A percentile compares a stretch with the other conserved stretches of the same genome.
phyloP scores from a whole-genome alignment of 2,888 invertebrate species.

The Ophion obscuratus region DNA sequence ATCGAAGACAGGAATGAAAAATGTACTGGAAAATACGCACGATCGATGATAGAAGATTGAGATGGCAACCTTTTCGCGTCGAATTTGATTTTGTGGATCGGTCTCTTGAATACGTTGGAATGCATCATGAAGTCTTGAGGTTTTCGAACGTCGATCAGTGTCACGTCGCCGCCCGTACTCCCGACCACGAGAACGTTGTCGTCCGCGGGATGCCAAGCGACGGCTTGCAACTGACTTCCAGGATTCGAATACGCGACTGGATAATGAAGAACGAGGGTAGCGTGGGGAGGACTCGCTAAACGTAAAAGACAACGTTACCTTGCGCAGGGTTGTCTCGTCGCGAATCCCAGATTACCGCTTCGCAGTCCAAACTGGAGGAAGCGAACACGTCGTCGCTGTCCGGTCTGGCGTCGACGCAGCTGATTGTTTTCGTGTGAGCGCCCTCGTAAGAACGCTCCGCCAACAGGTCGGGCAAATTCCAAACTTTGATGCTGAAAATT shows the following conservation, averaged over 20 bases:
- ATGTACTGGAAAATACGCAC: not conserved
- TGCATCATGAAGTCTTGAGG: slow-evolving; percentile 79
- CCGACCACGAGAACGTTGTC: slow-evolving; percentile 85
- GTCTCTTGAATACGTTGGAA: slow-evolving; percentile 78
- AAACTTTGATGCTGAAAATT: slow-evolving; percentile 83
- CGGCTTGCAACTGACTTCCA: slow-evolving; percentile 82
- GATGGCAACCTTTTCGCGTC: slow-evolving; percentile 76
- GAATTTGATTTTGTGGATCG: slow-evolving; percentile 83
- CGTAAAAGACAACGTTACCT: slow-evolving; percentile 69
- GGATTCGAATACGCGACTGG: slow-evolving; percentile 83
- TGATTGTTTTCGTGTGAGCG: slow-evolving; percentile 82
- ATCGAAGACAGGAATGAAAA: slow-evolving; percentile 1
- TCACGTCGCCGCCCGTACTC: slow-evolving; percentile 85
- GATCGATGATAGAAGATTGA: not conserved
- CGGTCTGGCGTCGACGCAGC: slow-evolving; percentile 84
- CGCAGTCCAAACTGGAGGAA: slow-evolving; percentile 83
- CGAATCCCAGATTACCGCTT: slow-evolving; percentile 80
- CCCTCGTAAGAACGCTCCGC: slow-evolving; percentile 79
- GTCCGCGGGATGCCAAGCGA: slow-evolving; percentile 83
- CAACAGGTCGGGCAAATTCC: slow-evolving; percentile 81
- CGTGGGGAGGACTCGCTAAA: not conserved
- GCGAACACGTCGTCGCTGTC: slow-evolving; percentile 85
- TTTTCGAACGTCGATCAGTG: slow-evolving; percentile 85
- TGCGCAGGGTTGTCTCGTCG: slow-evolving; percentile 78
- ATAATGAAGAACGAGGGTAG: not conserved